Evolutionary conservation across 2,113 vertebrate genomes (phyloP).

Genomic region (Aldabrachelys gigantea): DNA sequence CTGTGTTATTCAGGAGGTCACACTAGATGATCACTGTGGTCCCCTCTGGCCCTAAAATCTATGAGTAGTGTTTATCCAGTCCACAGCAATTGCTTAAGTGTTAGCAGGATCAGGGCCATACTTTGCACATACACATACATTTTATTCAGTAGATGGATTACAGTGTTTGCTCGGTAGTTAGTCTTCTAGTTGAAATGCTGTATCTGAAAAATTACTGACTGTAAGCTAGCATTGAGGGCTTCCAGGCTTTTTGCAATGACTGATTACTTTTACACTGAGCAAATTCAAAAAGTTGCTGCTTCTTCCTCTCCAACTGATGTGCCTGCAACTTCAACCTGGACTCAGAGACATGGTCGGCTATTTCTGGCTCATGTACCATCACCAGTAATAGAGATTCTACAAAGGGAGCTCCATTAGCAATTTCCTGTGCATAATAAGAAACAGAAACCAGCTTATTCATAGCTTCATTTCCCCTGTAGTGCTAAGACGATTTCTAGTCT

Average conservation of each 20-base stretch:
- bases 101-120: neutral
- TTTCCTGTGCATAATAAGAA: neutral
- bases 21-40: accelerated
- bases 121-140: neutral
- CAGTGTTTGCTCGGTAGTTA: neutral
- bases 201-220: neutral
- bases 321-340: neutral
- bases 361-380: neutral
- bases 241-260: neutral
- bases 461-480: neutral
- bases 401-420: neutral
- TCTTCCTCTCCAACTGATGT: neutral
- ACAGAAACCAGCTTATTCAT: neutral
- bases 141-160: neutral
- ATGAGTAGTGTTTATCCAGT: neutral
- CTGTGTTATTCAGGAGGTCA: neutral
- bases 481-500: neutral
- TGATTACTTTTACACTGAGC: neutral
- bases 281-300: neutral
- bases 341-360: neutral
- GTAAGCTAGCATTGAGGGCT: neutral
- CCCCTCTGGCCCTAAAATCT: neutral
- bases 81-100: neutral
- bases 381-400: neutral
- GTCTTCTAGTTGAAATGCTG: neutral